These are phyloP conservation scores for Etheostoma nigrum DNA, from an alignment of 2,797 vertebrate species.

Conservation along the genomic window DNA sequence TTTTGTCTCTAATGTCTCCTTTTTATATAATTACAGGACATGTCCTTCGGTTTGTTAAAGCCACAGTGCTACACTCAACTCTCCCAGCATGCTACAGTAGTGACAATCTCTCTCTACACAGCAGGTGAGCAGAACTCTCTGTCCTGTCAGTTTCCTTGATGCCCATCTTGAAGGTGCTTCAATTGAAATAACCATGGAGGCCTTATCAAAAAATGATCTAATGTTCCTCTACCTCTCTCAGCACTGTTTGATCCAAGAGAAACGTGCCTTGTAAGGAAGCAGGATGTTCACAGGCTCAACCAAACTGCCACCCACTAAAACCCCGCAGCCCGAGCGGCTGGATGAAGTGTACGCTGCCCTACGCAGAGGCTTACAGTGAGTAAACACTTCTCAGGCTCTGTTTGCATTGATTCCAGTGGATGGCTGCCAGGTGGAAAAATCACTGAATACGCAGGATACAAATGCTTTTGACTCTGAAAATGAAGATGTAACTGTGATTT, in stretches of 20 bases:
- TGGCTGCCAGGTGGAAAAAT: slow-evolving; percentile 35
- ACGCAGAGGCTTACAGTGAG: slow-evolving; percentile 93
- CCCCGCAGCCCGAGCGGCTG: slow-evolving; percentile 92
- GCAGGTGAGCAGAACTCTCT: slow-evolving; percentile 74
- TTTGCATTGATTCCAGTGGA: slow-evolving; percentile 26
- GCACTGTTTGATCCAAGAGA: slow-evolving; percentile 80
- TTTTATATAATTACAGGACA: slow-evolving; percentile 74
- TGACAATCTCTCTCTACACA: slow-evolving; percentile 82
- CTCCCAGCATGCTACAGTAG: slow-evolving; percentile 74
- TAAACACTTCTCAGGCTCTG: slow-evolving; percentile 52
- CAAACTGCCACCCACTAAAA: slow-evolving; percentile 91
- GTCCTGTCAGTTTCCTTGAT: no score
- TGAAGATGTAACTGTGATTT: slow-evolving; percentile 4
- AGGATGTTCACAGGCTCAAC: slow-evolving; percentile 97
- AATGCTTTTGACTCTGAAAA: slow-evolving; percentile 16
- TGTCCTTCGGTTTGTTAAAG: slow-evolving; percentile 71
- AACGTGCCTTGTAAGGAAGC: slow-evolving; percentile 90
- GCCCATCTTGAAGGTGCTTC: slow-evolving; percentile 17
- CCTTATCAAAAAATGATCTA: slow-evolving; percentile 48
- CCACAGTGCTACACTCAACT: slow-evolving; percentile 51
- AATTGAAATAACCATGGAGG: slow-evolving; percentile 7
- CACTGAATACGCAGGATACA: slow-evolving; percentile 7
- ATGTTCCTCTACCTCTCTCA: slow-evolving; percentile 48
- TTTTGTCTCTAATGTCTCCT: slow-evolving; percentile 47
- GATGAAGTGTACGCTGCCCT: slow-evolving; percentile 93